These are phyloP conservation scores for Indicator maculatus DNA, from an alignment of 2,113 vertebrate species.

Conservation along the genomic window DNA sequence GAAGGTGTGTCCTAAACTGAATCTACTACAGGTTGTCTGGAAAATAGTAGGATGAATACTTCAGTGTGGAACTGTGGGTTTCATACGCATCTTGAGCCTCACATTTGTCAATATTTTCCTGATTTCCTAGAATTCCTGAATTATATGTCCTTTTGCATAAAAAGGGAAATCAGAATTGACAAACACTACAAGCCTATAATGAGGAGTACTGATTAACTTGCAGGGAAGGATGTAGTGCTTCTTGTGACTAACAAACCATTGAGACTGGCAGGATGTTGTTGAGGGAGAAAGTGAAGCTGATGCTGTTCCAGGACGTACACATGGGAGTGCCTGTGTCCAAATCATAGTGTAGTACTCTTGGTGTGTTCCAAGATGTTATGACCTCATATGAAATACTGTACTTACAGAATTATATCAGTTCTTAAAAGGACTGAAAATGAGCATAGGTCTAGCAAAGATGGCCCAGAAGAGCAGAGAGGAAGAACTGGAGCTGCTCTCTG, in stretches of 20 bases:
- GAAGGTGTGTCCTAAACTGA: background rate
- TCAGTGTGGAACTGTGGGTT: background rate
- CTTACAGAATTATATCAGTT: background rate
- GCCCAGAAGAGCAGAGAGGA: background rate
- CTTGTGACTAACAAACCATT: background rate
- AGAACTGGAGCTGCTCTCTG: background rate
- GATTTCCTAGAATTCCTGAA: background rate
- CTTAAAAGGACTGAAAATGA: background rate
- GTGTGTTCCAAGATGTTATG: background rate
- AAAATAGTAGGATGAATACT: background rate
- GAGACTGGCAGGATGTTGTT: background rate
- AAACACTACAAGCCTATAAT: background rate
- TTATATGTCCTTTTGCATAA: background rate
- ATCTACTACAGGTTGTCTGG: background rate
- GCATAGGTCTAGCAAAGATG: background rate
- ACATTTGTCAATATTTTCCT: background rate
- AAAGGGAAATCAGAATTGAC: background rate
- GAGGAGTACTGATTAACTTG: background rate
- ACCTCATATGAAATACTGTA: background rate
- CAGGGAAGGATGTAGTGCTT: background rate
- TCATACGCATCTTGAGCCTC: background rate
- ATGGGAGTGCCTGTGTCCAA: background rate
- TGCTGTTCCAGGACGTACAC: fast-evolving
- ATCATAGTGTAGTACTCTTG: background rate
- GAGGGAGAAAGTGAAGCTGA: background rate